phyloP scores from a whole-genome alignment of 2,113 vertebrate genomes.

The Festucalex cinctus region DNA sequence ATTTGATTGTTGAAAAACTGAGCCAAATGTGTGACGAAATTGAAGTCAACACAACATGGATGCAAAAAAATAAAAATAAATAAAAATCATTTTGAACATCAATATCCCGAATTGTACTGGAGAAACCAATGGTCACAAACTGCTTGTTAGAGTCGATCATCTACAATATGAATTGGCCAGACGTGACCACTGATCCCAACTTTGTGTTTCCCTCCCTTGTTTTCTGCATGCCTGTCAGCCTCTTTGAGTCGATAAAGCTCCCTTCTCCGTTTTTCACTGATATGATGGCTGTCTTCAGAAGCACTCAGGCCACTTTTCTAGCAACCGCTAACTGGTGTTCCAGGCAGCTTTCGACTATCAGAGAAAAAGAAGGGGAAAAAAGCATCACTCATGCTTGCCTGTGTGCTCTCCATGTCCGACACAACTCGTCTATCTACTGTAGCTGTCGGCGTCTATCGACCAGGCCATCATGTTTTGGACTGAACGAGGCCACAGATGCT shows the following conservation, averaged over 20 bases:
- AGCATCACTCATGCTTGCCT: constrained; percentile 23
- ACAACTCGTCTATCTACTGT: constrained; percentile 63
- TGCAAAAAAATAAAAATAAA: neutral
- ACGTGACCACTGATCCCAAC: constrained; percentile 40
- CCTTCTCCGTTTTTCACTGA: constrained; percentile 64
- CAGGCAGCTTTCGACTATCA: constrained; percentile 65
- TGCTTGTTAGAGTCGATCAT: constrained; percentile 68
- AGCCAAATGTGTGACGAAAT: neutral
- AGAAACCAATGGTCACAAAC: constrained; percentile 32
- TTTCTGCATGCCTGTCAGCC: constrained; percentile 36
- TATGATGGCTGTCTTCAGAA: constrained; percentile 74
- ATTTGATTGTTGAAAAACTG: neutral
- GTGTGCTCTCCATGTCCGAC: constrained; percentile 31
- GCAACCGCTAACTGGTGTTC: constrained; percentile 67
- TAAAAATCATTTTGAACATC: neutral
- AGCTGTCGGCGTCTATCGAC: constrained; percentile 75
- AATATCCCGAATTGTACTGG: constrained; percentile 24
- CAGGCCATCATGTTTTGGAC: constrained; percentile 65
- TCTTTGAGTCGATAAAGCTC: constrained; percentile 61
- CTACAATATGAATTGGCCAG: constrained; percentile 36
- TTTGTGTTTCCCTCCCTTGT: constrained; percentile 4
- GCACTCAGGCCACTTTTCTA: constrained; percentile 74
- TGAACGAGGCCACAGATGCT: constrained; percentile 72
- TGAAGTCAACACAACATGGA: neutral
- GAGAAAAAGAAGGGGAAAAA: constrained; percentile 6